Evolutionary conservation across 2,888 invertebrate genomes (phyloP).

Genomic region (Tipula vernalis): DNA sequence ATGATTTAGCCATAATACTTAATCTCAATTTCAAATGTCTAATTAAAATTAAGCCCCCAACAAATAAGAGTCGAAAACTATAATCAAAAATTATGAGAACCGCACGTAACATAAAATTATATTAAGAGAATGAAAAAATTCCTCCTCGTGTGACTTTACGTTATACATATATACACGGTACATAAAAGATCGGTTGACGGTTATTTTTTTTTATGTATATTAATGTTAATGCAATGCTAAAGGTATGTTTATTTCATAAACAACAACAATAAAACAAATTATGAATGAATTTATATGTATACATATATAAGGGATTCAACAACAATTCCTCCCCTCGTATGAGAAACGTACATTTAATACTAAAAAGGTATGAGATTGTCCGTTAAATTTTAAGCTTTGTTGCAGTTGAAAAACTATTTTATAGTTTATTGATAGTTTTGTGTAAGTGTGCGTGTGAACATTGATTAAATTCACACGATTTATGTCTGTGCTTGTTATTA

Average conservation of each 20-base stretch:
- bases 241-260: background rate
- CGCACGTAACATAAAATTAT: background rate
- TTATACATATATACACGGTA: background rate
- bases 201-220: background rate
- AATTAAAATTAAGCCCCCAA: background rate
- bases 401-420: background rate
- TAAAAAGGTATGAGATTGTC: background rate
- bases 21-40: background rate
- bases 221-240: background rate
- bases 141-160: background rate
- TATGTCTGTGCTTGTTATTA: background rate
- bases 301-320: background rate
- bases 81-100: background rate
- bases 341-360: background rate
- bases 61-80: background rate
- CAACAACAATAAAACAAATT: background rate
- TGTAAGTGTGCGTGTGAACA: background rate
- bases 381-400: conserved; percentile 4
- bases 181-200: background rate
- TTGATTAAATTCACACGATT: conserved; percentile 4
- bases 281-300: background rate
- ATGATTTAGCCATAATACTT: background rate
- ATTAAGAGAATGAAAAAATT: background rate
- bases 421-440: background rate
- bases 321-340: background rate